These are phyloP conservation scores for Aporophyla nigra DNA, from an alignment of 2,888 invertebrate genomes.

Conservation along the genomic window DNA sequence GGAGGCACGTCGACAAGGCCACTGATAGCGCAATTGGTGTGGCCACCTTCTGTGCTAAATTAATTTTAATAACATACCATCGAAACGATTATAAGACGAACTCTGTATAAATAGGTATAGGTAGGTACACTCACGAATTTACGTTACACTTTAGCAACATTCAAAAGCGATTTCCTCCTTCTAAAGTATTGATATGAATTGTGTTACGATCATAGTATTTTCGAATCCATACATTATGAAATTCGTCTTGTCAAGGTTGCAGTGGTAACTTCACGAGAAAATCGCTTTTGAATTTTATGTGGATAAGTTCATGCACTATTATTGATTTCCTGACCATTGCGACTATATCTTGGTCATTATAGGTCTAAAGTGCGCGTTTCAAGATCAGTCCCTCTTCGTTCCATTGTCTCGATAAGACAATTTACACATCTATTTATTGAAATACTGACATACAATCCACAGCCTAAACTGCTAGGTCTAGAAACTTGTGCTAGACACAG, in stretches of 20 bases:
- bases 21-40: constrained; percentile 15
- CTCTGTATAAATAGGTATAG: not conserved
- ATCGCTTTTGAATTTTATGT: too few species aligned
- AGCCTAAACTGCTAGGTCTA: not conserved
- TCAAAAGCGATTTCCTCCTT: not conserved
- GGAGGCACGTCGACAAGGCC: constrained; percentile 17
- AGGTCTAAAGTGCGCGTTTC: too few species aligned
- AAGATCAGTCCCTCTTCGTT: not conserved
- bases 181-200: too few species aligned
- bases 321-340: too few species aligned
- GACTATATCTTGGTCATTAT: too few species aligned
- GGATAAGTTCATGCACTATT: too few species aligned
- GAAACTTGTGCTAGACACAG: too few species aligned
- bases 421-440: not conserved
- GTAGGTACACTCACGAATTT: not conserved
- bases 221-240: too few species aligned
- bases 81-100: constrained; percentile 8
- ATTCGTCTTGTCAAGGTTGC: too few species aligned
- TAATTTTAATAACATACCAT: constrained; percentile 21
- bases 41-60: constrained; percentile 19
- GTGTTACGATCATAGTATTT: too few species aligned
- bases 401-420: not conserved
- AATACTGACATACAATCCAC: not conserved
- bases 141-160: not conserved
- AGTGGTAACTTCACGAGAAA: too few species aligned